Base-by-base conservation (phyloP, 2,888 invertebrate genomes). In the Apotomis betuletana region DNA sequence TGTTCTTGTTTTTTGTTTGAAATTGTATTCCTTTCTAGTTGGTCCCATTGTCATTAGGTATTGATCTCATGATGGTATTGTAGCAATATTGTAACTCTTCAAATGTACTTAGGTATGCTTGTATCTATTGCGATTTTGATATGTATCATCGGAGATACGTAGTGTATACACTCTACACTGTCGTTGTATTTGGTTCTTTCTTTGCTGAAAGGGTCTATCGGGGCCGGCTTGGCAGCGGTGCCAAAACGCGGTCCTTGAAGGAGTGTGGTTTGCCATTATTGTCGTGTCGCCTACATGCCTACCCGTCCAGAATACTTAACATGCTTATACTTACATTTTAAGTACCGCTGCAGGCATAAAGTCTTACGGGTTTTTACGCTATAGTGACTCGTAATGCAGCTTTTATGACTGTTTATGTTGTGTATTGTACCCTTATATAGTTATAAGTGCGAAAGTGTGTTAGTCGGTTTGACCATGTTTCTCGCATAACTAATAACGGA, bases 191-290 rank as follows among this genome's bases (percentile, higher is more conserved):
- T 27, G 27, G 27, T 27, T 27, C 2, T 27, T 27, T 27, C 27
- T 27, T 27, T 27, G 27, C 27, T 27, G 2, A 27, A 27, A 27
- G 27, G 2, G 27, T 52, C 15, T 46, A 41, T 55, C 27, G 55
- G 15, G 49, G 36, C 36, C 65, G n/a, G 15, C 44, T 70, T 65
- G 73, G 73, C 70, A 36, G 15, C 58, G 67, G 15, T 67, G 73
- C 73, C 73, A 73, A 73, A 70, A 65, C 57, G 54, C 60, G 44
- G 58, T 64, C 64, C 69, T 73, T 63, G 61, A 73, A 70, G 69
- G 70, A 70, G 65, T 65, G 49, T 59, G 73, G 64, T 51, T 57
- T 51, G 44, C 69, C 69, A 61, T 69, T 73, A 73, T 73, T 69
- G 60, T 73, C 64, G 52, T 55, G 58, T 64, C 63, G 59, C 60